A percentile compares a stretch with the other conserved stretches of the same genome.
phyloP scores from a whole-genome alignment of 2,113 vertebrate species.

The Ivindomyrus marchei region DNA sequence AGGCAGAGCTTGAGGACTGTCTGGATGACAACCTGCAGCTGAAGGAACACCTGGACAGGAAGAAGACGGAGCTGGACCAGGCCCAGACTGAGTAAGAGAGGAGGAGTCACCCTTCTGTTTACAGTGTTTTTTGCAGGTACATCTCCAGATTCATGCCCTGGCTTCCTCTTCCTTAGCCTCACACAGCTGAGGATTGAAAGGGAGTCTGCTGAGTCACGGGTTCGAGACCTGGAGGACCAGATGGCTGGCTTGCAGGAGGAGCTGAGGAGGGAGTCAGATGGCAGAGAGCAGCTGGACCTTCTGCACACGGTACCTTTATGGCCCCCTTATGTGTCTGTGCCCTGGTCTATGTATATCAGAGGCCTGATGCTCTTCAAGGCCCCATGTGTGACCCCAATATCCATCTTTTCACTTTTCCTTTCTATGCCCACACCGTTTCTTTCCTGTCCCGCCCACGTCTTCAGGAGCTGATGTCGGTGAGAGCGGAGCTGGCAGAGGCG shows the following conservation, averaged over 20 bases:
- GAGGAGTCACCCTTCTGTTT: background rate
- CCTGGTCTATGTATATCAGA: background rate
- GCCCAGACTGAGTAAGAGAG: constrained; percentile 70
- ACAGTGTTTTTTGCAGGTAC: background rate
- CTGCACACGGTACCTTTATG: constrained; percentile 41
- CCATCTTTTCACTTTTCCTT: background rate
- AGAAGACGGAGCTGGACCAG: constrained; percentile 67
- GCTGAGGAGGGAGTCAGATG: constrained; percentile 56
- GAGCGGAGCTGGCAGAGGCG: constrained; percentile 63
- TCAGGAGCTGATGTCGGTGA: constrained; percentile 63
- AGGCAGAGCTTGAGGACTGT: constrained; percentile 65
- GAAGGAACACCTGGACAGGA: constrained; percentile 64
- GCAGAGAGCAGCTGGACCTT: constrained; percentile 28
- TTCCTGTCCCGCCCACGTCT: constrained; percentile 31
- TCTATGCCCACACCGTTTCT: background rate
- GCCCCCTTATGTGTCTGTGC: background rate
- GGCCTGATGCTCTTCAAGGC: background rate
- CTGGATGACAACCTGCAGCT: constrained; percentile 70
- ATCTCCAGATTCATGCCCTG: background rate
- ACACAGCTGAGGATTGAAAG: constrained; percentile 57
- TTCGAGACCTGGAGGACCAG: constrained; percentile 64
- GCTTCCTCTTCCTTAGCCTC: constrained; percentile 44
- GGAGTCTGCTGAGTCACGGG: constrained; percentile 54
- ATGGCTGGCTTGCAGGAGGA: constrained; percentile 68
- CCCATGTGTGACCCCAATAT: background rate